A percentile compares a stretch with the other conserved stretches of the same genome.
Conservation (phyloP, 2,888 invertebrate genomes). For the Sinotaia quadrata region DNA sequence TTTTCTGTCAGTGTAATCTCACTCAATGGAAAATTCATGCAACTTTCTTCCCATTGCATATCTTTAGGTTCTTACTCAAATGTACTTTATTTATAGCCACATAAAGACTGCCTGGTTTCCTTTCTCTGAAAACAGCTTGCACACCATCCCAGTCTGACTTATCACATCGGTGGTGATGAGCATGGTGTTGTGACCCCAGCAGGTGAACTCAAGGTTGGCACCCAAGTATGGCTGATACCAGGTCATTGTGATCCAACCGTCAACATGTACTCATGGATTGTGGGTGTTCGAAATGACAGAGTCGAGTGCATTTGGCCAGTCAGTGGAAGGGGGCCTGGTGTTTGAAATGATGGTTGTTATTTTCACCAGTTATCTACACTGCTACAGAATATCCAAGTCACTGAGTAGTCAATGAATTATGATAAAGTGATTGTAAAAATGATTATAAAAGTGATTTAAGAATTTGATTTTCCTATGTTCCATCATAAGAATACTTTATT, state of each 20-base stretch:
- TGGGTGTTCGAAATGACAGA: slow-evolving; percentile 31
- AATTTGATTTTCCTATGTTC: too few relatives aligned
- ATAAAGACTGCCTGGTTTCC: too few relatives aligned
- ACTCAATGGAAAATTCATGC: too few relatives aligned
- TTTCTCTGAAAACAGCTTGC: too few relatives aligned
- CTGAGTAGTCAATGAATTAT: too few relatives aligned
- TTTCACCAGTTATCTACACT: not conserved
- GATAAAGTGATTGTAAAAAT: too few relatives aligned
- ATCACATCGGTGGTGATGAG: slow-evolving; percentile 31
- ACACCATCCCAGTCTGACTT: slow-evolving; percentile 8
- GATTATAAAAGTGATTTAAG: too few relatives aligned
- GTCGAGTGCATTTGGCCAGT: slow-evolving; percentile 36
- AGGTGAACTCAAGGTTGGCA: slow-evolving; percentile 28
- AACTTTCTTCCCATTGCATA: too few relatives aligned
- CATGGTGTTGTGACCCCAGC: slow-evolving; percentile 31
- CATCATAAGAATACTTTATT: too few relatives aligned
- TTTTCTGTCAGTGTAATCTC: too few relatives aligned
- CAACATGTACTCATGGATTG: slow-evolving; percentile 37
- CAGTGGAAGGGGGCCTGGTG: slow-evolving; percentile 32
- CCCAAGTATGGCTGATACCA: slow-evolving; percentile 35
- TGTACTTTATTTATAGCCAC: too few relatives aligned
- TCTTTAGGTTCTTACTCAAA: too few relatives aligned
- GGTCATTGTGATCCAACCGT: slow-evolving; percentile 40
- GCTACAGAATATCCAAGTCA: not conserved
- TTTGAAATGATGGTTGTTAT: not conserved